Base-by-base conservation (phyloP, 1,140 invertebrate genomes). In the Brachionus rotundiformis region DNA sequence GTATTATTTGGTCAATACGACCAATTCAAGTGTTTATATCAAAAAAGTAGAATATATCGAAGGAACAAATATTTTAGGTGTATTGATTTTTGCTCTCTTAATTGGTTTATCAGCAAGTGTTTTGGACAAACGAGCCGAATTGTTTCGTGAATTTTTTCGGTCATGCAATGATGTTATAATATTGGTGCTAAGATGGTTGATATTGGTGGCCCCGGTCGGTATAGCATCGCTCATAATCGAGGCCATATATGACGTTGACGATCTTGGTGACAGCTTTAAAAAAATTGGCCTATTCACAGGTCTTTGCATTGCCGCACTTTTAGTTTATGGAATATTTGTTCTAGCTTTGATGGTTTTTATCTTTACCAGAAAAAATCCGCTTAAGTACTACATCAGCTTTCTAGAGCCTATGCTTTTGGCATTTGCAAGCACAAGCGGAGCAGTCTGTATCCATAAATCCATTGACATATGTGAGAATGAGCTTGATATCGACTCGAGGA, bases 191-290 rank as follows among this genome's bases (percentile, higher is more conserved):
- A 54, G 76, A 54, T 79, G 76, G 76, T 16, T 79, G 6, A 79
- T 79, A 7, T 39, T 59, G 33, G n/a, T 63, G 23, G 76, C 76
- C 3, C 76, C 76, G 4, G 33, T 79, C 13, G 76, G 76, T 0
- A 79, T 79, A 11, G 47, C 76, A 59, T 79, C 76, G 4, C 19
- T 79, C 2, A 79, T 79, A 5, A 79, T 79, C 2, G 76, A 79
- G 19, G 76, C 76, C 10, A 63, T 79, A 31, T 59, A 39, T 59
- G 76, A 63, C 23, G 59, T 79, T 2, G 76, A 79, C 23, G 76
- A 79, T 63, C 33, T 79, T 33, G 76, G 76, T 11, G 76, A 79
- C 1, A 79, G 76, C 31, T 79, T 79, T 41, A 79, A 79, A 79
- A 8, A 31, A 25, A 79, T 79, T 13, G 76, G 76, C 33, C 47